Percentiles rank a stretch among this genome's conserved stretches.
These are phyloP conservation scores for Atherix ibis DNA, from an alignment of 2,888 invertebrate species.

Conservation along the genomic window DNA sequence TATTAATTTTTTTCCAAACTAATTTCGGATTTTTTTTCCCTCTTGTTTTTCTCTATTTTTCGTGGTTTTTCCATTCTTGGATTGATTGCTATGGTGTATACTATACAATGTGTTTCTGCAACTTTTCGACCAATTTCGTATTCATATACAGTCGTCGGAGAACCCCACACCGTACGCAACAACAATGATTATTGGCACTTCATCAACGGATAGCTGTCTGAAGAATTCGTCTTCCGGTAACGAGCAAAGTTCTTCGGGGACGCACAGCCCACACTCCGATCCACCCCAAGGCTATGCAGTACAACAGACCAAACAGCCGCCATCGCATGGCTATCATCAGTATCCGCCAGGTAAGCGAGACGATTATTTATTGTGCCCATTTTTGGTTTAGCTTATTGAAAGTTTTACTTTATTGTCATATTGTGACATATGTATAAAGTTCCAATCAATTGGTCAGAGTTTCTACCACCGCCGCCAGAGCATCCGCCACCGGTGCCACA, in stretches of 20 bases:
- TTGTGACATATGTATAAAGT: conserved; percentile 16
- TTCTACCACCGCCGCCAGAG: conserved; percentile 43
- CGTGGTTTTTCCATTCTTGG: too few relatives aligned
- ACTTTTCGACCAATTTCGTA: conserved; percentile 4
- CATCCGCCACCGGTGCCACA: conserved; percentile 40
- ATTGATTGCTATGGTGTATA: too few relatives aligned
- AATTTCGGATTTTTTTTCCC: too few relatives aligned
- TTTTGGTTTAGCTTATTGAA: too few relatives aligned
- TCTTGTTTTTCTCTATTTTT: too few relatives aligned
- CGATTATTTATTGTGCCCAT: conserved; percentile 5
- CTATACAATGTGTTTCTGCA: too few relatives aligned
- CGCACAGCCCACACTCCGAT: conserved; percentile 32
- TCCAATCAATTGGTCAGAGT: conserved; percentile 41
- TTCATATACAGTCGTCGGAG: conserved; percentile 38
- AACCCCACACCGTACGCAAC: conserved; percentile 60
- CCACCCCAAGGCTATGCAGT: conserved; percentile 16
- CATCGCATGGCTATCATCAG: conserved; percentile 23
- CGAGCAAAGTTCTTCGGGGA: conserved; percentile 29
- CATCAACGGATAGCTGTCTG: conserved; percentile 30
- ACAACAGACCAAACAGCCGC: conserved; percentile 18
- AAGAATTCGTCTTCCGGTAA: conserved; percentile 25
- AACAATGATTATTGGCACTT: conserved; percentile 45
- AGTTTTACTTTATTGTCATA: too few relatives aligned
- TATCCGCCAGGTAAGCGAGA: conserved; percentile 26
- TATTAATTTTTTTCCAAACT: too few relatives aligned